A percentile compares a stretch with the other conserved stretches of the same genome.
Conservation (phyloP, 2,888 invertebrate genomes). For the Habroteleia sp. region DNA sequence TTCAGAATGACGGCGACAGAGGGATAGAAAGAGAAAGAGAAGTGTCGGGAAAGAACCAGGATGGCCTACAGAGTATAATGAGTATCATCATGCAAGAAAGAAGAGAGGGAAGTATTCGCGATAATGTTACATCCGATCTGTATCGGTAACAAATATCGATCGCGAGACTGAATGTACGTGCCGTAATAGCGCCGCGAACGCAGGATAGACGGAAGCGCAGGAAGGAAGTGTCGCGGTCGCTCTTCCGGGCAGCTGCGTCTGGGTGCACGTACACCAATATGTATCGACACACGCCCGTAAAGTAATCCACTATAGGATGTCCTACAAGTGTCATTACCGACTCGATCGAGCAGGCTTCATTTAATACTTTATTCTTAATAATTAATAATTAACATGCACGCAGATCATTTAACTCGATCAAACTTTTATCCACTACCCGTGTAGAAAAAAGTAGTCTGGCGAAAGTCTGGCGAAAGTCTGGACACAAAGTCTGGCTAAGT, state of each 20-base stretch:
- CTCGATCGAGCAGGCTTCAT: constrained; percentile 74
- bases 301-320: constrained; percentile 79
- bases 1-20: not conserved
- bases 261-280: constrained; percentile 63
- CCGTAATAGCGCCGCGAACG: constrained; percentile 62
- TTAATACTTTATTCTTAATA: constrained; percentile 77
- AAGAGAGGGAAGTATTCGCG: constrained; percentile 34
- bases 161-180: constrained; percentile 59
- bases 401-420: too few species aligned
- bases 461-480: too few species aligned
- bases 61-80: constrained; percentile 34
- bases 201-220: constrained; percentile 71
- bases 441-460: too few species aligned
- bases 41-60: constrained; percentile 3
- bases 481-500: too few species aligned
- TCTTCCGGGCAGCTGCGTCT: constrained; percentile 78
- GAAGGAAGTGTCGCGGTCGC: constrained; percentile 81
- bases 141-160: constrained; percentile 70
- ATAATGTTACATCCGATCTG: constrained; percentile 66
- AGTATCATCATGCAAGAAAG: constrained; percentile 50
- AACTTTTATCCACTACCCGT: too few species aligned
- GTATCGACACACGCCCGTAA: constrained; percentile 74
- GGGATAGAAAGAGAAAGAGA: not conserved
- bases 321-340: constrained; percentile 78
- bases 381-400: constrained; percentile 69